Evolutionary conservation across 2,113 vertebrate genomes (phyloP), one percentile per base, ranked within the genome.

Genomic region (Petromus typicus): DNA sequence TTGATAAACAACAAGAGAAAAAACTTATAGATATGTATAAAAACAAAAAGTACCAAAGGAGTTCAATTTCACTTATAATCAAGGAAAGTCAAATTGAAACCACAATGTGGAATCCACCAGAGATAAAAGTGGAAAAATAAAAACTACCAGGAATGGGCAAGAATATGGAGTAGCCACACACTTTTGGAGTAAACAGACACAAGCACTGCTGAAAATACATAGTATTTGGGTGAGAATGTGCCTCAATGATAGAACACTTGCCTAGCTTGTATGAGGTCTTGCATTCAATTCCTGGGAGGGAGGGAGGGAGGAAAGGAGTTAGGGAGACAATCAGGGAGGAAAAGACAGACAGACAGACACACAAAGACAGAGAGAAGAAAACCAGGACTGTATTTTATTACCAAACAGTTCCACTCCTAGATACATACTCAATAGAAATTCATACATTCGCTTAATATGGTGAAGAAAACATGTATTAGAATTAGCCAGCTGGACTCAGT

Each of bases 51-150:
- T 63, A 71, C 14, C n/a, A 71, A 90, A 82, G 40, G 69, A 87
- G 14, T 25, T 79, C 32, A 67, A 69, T 79, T 87, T 83, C 32
- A 90, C 54, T 69, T 87, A 69, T 48, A 32, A 71, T 64, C 23
- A 56, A 69, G 40, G 61, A 95, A 95, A 87, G 48, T 7, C 23
- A 63, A 90, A 86, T 54, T 67, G 51, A 90, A 96, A 79, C 18
- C 32, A 54, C 34, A 57, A n/a, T 40, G 40, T 81, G 89, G 51
- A 32, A 51, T 45, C 59, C 37, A 78, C 45, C 32, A 87, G 86
- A 86, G 86, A 89, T 51, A 63, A 37, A 86, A 86, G 85, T 56
- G 16, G 23, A 78, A 82, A 86, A 93, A 56, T 76, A 69, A 83
- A 78, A 86, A 90, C 40, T 69, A 63, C 67, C 51, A 90, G 81